phyloP scores from a whole-genome alignment of 2,888 invertebrate species.

The Brachyptera risi region DNA sequence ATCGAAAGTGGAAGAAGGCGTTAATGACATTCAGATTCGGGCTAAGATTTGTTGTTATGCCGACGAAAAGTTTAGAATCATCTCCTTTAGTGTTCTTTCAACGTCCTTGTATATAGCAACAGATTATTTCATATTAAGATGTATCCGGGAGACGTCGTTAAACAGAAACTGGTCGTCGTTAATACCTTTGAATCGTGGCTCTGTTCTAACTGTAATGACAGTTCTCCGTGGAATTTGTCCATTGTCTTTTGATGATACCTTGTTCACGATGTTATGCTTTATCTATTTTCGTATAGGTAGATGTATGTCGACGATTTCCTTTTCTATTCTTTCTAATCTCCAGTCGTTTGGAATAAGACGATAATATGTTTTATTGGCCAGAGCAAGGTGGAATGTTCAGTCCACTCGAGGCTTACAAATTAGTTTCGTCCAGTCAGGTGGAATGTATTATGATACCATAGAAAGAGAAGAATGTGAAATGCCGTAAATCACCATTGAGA shows the following conservation, averaged over 20 bases:
- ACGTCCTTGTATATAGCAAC: too few relatives aligned
- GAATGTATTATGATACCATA: too few relatives aligned
- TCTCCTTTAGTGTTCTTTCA: too few relatives aligned
- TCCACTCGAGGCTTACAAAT: conserved; percentile 1
- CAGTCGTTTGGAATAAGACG: background rate
- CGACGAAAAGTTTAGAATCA: too few relatives aligned
- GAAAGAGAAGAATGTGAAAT: too few relatives aligned
- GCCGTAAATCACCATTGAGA: too few relatives aligned
- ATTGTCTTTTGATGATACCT: conserved; percentile 9
- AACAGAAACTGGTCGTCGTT: too few relatives aligned
- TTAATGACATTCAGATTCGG: background rate
- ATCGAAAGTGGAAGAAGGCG: background rate
- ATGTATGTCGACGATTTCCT: background rate
- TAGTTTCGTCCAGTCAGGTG: conserved; percentile 2
- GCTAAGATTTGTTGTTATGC: too few relatives aligned
- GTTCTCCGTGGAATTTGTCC: background rate
- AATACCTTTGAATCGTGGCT: background rate
- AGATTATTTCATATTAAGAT: too few relatives aligned
- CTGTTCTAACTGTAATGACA: background rate
- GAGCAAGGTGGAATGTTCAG: background rate
- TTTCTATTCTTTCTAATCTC: background rate
- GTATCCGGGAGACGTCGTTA: too few relatives aligned
- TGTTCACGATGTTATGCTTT: conserved; percentile 3
- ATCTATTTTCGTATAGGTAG: background rate
- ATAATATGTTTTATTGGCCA: background rate